A percentile compares a stretch with the other conserved stretches of the same genome.
Conservation (phyloP, 2,113 vertebrate genomes). For the Odocoileus hemionus region DNA sequence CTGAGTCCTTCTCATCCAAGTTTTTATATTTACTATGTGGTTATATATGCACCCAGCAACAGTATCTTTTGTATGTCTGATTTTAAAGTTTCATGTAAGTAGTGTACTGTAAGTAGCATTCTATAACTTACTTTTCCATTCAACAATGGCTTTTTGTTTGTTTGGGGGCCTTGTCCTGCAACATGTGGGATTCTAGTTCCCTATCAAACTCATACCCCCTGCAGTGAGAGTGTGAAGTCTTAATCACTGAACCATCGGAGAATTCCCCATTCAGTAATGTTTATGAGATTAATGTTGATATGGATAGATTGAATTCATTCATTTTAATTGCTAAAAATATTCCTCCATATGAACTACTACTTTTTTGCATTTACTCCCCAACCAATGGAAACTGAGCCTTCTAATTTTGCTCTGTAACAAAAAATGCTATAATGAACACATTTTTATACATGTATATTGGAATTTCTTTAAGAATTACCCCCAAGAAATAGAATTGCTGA, state of each 20-base stretch:
- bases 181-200: not conserved
- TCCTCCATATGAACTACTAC: not conserved
- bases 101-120: not conserved
- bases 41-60: not conserved
- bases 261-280: not conserved
- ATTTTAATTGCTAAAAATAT: conserved; percentile 7
- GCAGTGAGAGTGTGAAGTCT: not conserved
- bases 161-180: not conserved
- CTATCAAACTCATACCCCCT: not conserved
- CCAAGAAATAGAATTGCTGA: not conserved
- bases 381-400: not conserved
- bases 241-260: not conserved
- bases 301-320: not conserved
- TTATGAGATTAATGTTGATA: conserved; percentile 11
- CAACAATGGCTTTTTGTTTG: not conserved
- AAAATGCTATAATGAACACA: not conserved
- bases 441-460: not conserved
- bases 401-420: not conserved
- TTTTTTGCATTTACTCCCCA: not conserved
- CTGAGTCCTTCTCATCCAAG: not conserved
- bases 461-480: not conserved
- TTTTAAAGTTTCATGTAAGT: conserved; percentile 17
- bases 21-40: not conserved
- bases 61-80: not conserved
- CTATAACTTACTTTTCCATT: conserved; percentile 2